Percentiles rank a stretch among this genome's conserved stretches.
Evolutionary conservation across 2,888 invertebrate genomes (phyloP).

Genomic region (Pilophorus perplexus): DNA sequence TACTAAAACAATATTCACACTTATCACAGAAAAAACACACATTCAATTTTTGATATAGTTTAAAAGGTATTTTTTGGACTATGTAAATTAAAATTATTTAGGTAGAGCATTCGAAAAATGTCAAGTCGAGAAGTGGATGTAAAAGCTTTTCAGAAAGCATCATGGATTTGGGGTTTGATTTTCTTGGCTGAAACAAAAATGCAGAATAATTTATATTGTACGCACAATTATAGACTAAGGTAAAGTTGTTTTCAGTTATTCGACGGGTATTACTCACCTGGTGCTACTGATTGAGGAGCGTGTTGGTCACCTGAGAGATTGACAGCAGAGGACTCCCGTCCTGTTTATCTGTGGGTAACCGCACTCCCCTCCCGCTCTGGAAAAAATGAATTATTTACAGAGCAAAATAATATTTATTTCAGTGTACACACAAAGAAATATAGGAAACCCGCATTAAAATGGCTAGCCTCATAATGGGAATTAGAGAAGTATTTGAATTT

Average conservation of each 20-base stretch:
- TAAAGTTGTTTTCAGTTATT: too few relatives aligned
- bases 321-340: conserved; percentile 71
- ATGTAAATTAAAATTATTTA: neutral
- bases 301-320: conserved; percentile 76
- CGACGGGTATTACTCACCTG: conserved; percentile 35
- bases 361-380: conserved; percentile 50
- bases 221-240: too few relatives aligned
- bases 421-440: too few relatives aligned
- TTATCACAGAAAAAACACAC: conserved; percentile 49
- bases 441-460: neutral
- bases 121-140: neutral
- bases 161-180: neutral
- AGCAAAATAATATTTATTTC: conserved; percentile 37
- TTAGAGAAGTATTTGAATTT: neutral
- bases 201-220: neutral
- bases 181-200: conserved; percentile 7
- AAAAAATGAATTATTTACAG: conserved; percentile 35
- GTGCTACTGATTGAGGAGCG: conserved; percentile 63
- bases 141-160: neutral
- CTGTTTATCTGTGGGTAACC: conserved; percentile 55
- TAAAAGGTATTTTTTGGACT: neutral
- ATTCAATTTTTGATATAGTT: conserved; percentile 27
- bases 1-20: conserved; percentile 47
- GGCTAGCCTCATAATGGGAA: neutral
- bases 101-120: neutral